Evolutionary conservation across 2,797 vertebrate species (phyloP), one percentile per base, ranked within the genome.

Genomic region (Epinephelus coioides): DNA sequence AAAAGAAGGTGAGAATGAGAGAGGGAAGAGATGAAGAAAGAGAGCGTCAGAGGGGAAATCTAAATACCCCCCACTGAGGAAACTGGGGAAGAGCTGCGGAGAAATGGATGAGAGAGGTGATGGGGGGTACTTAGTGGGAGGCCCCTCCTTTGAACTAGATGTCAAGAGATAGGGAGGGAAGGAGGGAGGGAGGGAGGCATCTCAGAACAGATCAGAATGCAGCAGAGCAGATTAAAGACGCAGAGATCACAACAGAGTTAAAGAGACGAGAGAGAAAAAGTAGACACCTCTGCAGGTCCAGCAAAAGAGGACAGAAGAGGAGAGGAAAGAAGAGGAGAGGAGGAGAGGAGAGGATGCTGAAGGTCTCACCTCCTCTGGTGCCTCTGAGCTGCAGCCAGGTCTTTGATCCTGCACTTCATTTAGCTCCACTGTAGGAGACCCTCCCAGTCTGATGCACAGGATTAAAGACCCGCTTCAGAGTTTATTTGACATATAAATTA

Each of bases 321-420:
- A 27, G 51, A 21, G 44, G 55, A 66, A 40, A 49, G 21, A 8
- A 27, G 51, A 21, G 44, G 15, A 54, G 44, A 51, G 46, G n/a
- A 27, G 47, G 43, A 54, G 60, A 71, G 55, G 43, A 64, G 72
- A 71, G 43, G 77, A 80, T 59, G 9, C 49, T 81, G 79, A 84
- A 81, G 72, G 87, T 85, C 80, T 79, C 30, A 81, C 82, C 82
- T 85, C 85, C 79, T 81, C 76, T 0, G 12, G 73, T 69, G 82
- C 50, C 66, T 85, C 85, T 74, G 80, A 69, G 85, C 79, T 60
- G 60, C 55, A 80, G 81, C 83, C 82, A 76, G 76, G 57, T 47
- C 90, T 91, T 89, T 92, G 88, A 90, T 92, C 85, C 78, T 76
- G 79, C 80, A 59, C 79, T 84, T 88, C 85, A 84, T 86, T 88